Base-by-base conservation (phyloP, 1,140 invertebrate genomes). In the Drosophila sechellia region DNA sequence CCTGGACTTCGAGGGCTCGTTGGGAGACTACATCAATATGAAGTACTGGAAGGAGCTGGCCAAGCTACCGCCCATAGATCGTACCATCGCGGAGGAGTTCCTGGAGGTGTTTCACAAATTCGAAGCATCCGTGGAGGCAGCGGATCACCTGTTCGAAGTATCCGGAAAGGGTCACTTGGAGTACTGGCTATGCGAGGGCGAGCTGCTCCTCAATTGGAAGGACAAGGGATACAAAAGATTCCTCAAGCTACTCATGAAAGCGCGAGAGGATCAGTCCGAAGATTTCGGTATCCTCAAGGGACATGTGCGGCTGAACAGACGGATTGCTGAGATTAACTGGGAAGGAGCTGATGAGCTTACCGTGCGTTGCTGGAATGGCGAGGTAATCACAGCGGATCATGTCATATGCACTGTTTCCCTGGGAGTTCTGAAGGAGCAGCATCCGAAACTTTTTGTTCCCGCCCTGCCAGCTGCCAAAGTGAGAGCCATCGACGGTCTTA, bases 351-450 rank as follows among this genome's bases (percentile, higher is more conserved):
- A 76, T 37, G 72, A 85, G 15, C 13, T 91, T 0, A 35, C 80
- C 8, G 90, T 95, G 1, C 93, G 91, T 11, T 95, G 95, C 75
- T 93, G 92, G 49, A 95, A 95, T 75, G 95, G 94, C 1, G 93
- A 93, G 53, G 52, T 92, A 2, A 94, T 94, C 68, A 79, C 90
- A 1, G 94, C 95, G 5, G 94, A 95, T 79, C 94, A 95, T 90
- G 94, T 95, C 0, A 95, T 96, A 49, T 93, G 95, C 10, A 96
- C 96, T 2, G 91, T 95, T 0, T 95, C 95, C 0, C 63, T 96
- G 39, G 96, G 95, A 8, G 95, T 96, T 10, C 81, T 96, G 2
- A 96, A 96, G 91, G 93, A 95, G 50, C 93, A 92, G 71, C 93
- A 95, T 78, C 58, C 76, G 4, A 73, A 91, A 22, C 77, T 96